Evolutionary conservation across 2,797 vertebrate species (phyloP), one percentile per base, ranked within the genome.

Genomic region (Eulemur mongoz): DNA sequence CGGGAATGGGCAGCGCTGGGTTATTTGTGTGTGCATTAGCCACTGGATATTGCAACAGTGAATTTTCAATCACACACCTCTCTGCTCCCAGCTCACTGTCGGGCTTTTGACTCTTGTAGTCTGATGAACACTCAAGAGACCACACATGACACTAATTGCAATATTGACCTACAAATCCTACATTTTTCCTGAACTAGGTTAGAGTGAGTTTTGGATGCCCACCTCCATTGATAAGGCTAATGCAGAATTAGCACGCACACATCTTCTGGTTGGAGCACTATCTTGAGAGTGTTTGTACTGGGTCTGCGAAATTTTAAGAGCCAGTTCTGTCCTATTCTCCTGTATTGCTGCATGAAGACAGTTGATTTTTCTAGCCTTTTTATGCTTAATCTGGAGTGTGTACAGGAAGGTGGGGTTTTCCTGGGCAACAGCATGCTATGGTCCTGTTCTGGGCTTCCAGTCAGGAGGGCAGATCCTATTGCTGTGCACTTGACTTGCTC

Each of bases 401-500:
- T 63, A 57, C 3, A 5, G 65, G 50, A 27, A 32, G 27, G 43
- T 6, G 14, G 65, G 17, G 27, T 38, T 38, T 80, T 52, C 67
- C 50, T 0, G 14, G 57, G 54, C 30, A 50, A 11, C 4, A 4
- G 18, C 48, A 52, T 38, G 9, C 45, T 10, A 0, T 3, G 7
- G 25, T 23, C 23, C 75, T 25, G 10, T 2, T n/a, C 50, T 4
- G 40, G 73, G 67, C 40, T 14, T 43, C 83, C 2, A 22, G 30
- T 18, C 6, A 2, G 59, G 9, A 9, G n/a, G 32, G 73, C 3
- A 1, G 27, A n/a, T 2, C 45, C 13, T 18, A 18, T 5, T 0
- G 54, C 1, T 3, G 23, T 0, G 5, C 4, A 0, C 40, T 0
- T 5, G 17, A 2, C 35, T 13, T 57, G 43, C n/a, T 59, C 59